Evolutionary conservation across 2,888 invertebrate species (phyloP).

Genomic region (Prenolepis imparis): DNA sequence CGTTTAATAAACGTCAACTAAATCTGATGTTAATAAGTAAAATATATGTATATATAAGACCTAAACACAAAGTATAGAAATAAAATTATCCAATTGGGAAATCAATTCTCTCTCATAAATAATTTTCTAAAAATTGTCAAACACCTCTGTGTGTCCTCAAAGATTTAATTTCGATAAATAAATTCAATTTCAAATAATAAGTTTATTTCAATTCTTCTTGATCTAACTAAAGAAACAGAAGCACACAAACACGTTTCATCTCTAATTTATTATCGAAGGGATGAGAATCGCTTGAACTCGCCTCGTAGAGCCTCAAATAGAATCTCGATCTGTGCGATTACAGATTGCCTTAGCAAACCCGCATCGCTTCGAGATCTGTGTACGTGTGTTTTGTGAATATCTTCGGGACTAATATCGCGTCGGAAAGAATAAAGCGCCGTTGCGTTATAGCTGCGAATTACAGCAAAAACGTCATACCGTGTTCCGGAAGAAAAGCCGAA

Average conservation of each 20-base stretch:
- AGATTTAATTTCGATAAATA: background rate
- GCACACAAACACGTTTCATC: background rate
- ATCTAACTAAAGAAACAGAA: background rate
- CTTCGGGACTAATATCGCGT: conserved; percentile 64
- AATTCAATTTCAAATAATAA: conserved; percentile 24
- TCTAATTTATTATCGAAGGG: background rate
- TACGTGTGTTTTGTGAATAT: conserved; percentile 54
- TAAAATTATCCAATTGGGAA: conserved; percentile 6
- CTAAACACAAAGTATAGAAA: background rate
- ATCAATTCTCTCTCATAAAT: background rate
- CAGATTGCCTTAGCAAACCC: conserved; percentile 36
- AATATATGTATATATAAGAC: background rate
- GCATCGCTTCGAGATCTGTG: conserved; percentile 43
- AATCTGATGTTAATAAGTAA: background rate
- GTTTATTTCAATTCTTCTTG: background rate
- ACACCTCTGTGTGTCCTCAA: background rate
- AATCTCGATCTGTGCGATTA: conserved; percentile 35
- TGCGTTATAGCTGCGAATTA: conserved; percentile 17
- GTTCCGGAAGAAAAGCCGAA: conserved; percentile 13
- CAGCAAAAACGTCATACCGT: conserved; percentile 20
- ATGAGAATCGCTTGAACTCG: conserved; percentile 26
- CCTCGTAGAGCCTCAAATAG: conserved; percentile 57
- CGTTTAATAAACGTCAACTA: background rate
- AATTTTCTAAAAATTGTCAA: background rate
- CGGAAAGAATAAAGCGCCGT: conserved; percentile 60